Evolutionary conservation across 2,888 invertebrate genomes (phyloP).

Genomic region (Lottia scabra): DNA sequence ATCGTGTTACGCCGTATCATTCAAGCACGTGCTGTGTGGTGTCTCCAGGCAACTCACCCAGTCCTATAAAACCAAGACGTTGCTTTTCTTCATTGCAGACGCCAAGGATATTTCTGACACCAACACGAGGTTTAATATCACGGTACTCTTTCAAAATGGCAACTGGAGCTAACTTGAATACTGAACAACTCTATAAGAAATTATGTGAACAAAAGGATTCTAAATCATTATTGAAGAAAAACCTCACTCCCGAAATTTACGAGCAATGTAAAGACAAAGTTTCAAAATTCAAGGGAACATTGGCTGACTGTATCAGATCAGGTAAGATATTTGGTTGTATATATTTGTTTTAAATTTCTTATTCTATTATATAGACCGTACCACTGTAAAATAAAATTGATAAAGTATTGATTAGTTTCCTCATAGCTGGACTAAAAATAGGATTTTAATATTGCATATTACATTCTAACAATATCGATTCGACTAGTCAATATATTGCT

Average conservation of each 20-base stretch:
- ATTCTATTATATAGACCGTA: too few species aligned
- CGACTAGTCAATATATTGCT: too few species aligned
- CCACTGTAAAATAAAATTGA: too few species aligned
- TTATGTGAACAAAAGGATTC: conserved; percentile 29
- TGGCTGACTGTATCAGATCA: conserved; percentile 73
- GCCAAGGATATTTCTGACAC: background rate
- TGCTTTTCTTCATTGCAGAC: background rate
- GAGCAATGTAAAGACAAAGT: conserved; percentile 41
- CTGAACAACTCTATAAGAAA: conserved; percentile 27
- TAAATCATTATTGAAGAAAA: conserved; percentile 80
- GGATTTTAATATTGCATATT: too few species aligned
- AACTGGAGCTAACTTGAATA: background rate
- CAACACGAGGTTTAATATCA: background rate
- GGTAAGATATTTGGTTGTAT: conserved; percentile 73
- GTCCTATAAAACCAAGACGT: background rate
- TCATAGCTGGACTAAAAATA: too few species aligned
- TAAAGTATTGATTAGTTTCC: too few species aligned
- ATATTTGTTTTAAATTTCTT: too few species aligned
- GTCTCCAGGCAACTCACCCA: background rate
- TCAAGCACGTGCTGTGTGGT: background rate
- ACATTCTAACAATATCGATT: too few species aligned
- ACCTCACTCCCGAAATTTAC: conserved; percentile 44
- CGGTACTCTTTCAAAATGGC: conserved; percentile 10
- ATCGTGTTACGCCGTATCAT: background rate
- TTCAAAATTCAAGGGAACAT: conserved; percentile 47